These are phyloP conservation scores for Amia ocellicauda DNA, from an alignment of 2,113 vertebrate genomes.

Conservation along the genomic window DNA sequence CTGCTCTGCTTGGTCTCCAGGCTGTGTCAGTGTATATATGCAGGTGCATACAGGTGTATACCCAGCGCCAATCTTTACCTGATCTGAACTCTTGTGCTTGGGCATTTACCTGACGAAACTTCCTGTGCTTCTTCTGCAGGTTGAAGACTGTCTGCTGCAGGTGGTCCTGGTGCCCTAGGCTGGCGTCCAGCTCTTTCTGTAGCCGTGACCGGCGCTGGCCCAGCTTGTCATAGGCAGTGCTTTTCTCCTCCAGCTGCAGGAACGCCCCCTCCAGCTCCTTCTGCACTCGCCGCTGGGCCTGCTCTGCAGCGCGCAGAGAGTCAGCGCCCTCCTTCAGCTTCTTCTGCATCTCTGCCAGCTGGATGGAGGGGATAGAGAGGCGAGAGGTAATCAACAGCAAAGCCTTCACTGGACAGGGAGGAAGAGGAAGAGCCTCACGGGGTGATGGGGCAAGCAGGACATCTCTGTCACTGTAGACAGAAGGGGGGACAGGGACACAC, in stretches of 20 bases:
- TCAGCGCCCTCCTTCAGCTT: slow-evolving; percentile 79
- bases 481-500: neutral
- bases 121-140: slow-evolving; percentile 98
- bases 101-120: slow-evolving; percentile 93
- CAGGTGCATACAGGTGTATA: too few relatives aligned
- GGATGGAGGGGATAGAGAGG: neutral
- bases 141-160: slow-evolving; percentile 92
- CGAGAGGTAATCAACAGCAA: neutral
- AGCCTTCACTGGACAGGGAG: neutral
- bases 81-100: too few relatives aligned
- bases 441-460: too few relatives aligned
- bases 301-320: slow-evolving; percentile 79
- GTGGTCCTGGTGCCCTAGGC: slow-evolving; percentile 90
- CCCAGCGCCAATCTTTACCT: too few relatives aligned
- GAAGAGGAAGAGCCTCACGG: too few relatives aligned
- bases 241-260: slow-evolving; percentile 86
- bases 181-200: slow-evolving; percentile 94
- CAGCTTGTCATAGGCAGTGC: slow-evolving; percentile 83
- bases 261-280: slow-evolving; percentile 80
- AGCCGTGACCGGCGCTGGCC: slow-evolving; percentile 96
- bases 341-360: slow-evolving; percentile 86
- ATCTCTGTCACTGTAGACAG: too few relatives aligned
- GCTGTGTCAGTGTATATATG: too few relatives aligned
- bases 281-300: slow-evolving; percentile 82
- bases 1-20: too few relatives aligned